Evolutionary conservation across 2,113 vertebrate genomes (phyloP), one percentile per base, ranked within the genome.

Genomic region (Micronycteris hirsuta): DNA sequence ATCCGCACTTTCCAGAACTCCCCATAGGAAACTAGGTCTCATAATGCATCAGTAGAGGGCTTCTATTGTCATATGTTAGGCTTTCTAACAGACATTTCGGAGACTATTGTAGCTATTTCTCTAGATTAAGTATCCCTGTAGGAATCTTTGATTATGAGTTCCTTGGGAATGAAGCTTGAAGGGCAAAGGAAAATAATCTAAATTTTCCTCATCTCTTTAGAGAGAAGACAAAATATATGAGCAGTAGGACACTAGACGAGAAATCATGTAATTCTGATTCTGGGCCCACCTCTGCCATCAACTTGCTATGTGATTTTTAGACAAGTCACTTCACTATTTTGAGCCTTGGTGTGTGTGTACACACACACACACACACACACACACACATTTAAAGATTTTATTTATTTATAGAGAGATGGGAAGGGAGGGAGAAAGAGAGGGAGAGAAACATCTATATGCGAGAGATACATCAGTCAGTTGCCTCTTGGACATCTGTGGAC

Each of bases 121-220:
- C 77, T 89, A 78, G 85, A 65, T 63, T 68, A 22, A 28, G 38
- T 90, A 89, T 33, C 22, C 3, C 20, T 74, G 1, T 84, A 92
- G 45, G 28, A 85, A 84, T 83, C 74, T 97, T 87, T 86, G 92
- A 95, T 56, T 87, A 38, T 84, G 58, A 63, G 5, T 95, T 87
- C 93, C 56, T 84, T 92, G 31, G 33, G 89, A 89, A 80, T 95
- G 63, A 92, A 93, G 11, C 33, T 89, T 97, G 13, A 87, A 86
- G n/a, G 58, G 74, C 81, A 95, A 74, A 86, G n/a, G 33, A 0
- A 96, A 56, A 8, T 94, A 52, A 97, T 86, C 28, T 92, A 33
- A 83, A 80, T 86, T 91, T 94, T 91, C 26, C 56, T 94, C n/a
- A 49, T 94, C 22, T 92, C 31, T 91, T 86, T 68, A 87, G 33